Percentiles rank a stretch among this genome's conserved stretches.
phyloP scores from a whole-genome alignment of 2,113 vertebrate genomes.

The Melanerpes formicivorus region DNA sequence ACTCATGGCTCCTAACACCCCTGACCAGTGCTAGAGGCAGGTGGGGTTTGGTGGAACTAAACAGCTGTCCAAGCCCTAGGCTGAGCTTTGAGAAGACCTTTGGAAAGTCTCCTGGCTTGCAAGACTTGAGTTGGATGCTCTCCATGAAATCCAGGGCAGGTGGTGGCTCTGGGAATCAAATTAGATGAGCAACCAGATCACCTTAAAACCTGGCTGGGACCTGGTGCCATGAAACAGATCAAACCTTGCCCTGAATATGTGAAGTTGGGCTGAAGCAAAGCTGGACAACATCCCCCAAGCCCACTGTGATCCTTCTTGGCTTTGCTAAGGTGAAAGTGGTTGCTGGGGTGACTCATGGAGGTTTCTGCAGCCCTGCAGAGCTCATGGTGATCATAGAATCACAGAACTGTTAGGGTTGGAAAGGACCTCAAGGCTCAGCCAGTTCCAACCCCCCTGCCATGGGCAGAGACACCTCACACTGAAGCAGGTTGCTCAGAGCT shows the following conservation, averaged over 20 bases:
- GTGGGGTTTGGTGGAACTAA: not conserved
- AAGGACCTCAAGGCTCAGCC: too few relatives aligned
- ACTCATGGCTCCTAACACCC: rapidly evolving
- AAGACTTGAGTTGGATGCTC: rapidly evolving
- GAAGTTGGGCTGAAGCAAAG: not conserved
- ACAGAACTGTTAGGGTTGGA: too few relatives aligned
- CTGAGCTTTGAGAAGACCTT: not conserved
- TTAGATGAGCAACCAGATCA: not conserved
- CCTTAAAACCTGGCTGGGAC: not conserved
- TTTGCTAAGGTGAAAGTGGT: not conserved
- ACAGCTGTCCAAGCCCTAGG: not conserved
- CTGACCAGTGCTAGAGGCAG: not conserved
- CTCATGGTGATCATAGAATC: too few relatives aligned
- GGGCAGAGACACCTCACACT: too few relatives aligned
- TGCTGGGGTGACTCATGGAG: too few relatives aligned
- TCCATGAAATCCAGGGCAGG: not conserved
- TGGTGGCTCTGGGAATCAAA: not conserved
- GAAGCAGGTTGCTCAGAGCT: too few relatives aligned
- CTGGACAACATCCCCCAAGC: rapidly evolving
- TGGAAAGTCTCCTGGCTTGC: not conserved
- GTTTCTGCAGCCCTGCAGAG: too few relatives aligned
- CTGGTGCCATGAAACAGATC: not conserved
- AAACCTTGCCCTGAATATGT: not conserved
- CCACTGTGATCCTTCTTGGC: not conserved
- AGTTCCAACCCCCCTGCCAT: too few relatives aligned